Percentiles rank a stretch among this genome's conserved stretches.
Evolutionary conservation across 1,140 invertebrate genomes (phyloP).

Genomic region (Carposina sasakii): DNA sequence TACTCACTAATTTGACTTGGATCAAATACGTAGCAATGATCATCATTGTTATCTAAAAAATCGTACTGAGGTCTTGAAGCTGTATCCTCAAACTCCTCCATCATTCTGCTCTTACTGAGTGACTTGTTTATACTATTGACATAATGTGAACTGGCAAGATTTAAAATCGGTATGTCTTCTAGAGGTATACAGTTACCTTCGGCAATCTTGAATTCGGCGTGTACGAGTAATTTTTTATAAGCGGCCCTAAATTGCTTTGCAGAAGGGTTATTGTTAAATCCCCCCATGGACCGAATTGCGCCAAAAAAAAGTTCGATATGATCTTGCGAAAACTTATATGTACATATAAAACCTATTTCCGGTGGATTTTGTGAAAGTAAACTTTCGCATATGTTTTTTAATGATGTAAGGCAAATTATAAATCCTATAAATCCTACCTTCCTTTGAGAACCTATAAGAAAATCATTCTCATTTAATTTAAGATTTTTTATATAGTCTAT

Average conservation of each 20-base stretch:
- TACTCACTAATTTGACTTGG: neutral
- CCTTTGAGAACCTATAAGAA: constrained; percentile 6
- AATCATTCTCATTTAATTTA: neutral
- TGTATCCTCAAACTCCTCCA: neutral
- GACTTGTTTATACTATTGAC: neutral
- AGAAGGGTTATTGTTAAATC: constrained; percentile 21
- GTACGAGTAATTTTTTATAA: constrained; percentile 4
- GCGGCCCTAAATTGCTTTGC: constrained; percentile 2
- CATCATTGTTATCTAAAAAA: neutral
- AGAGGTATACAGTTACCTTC: constrained; percentile 7
- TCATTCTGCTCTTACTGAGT: neutral
- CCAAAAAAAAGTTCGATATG: constrained; percentile 23
- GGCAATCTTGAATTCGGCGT: neutral
- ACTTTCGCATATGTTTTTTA: no score
- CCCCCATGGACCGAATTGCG: constrained; percentile 13
- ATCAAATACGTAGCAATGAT: neutral
- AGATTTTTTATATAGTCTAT: constrained; percentile 1
- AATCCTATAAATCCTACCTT: constrained; percentile 11
- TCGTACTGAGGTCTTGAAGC: no score
- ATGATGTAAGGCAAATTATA: constrained; percentile 9
- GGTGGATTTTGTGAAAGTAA: no score
- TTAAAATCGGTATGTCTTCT: neutral
- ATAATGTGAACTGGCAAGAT: neutral
- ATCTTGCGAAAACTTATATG: constrained; percentile 19
- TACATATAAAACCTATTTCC: constrained; percentile 2